Evolutionary conservation across 2,888 invertebrate genomes (phyloP).

Genomic region (Sinodicranocentrus sp.): DNA sequence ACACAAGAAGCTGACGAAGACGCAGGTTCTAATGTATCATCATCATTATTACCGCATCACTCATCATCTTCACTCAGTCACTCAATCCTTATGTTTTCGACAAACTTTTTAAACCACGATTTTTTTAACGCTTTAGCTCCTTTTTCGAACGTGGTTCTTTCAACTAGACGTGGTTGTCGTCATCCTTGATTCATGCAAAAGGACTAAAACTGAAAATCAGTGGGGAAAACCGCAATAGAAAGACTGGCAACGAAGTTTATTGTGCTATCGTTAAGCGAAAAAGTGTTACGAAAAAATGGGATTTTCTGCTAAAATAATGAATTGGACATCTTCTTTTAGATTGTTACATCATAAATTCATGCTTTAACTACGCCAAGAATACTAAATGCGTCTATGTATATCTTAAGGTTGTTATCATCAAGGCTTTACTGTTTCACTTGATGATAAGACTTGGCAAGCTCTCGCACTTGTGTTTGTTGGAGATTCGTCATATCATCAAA

Average conservation of each 20-base stretch:
- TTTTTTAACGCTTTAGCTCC: neutral
- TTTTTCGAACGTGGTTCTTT: too few species aligned
- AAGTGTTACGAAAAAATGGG: conserved; percentile 34
- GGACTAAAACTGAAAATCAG: conserved; percentile 20
- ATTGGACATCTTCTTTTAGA: conserved; percentile 26
- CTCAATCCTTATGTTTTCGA: conserved; percentile 22
- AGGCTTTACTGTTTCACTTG: too few species aligned
- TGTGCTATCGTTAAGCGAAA: conserved; percentile 26
- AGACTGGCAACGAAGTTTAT: conserved; percentile 43
- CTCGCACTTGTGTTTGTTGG: too few species aligned
- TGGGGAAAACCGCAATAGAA: conserved; percentile 53
- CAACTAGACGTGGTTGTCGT: too few species aligned
- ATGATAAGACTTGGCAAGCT: too few species aligned
- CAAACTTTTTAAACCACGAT: conserved; percentile 36
- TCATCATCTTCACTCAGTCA: conserved; percentile 40
- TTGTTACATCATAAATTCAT: conserved; percentile 53
- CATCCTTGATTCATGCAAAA: neutral
- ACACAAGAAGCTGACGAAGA: conserved; percentile 27
- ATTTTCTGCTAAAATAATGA: conserved; percentile 19
- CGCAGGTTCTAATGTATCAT: conserved; percentile 8
- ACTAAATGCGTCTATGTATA: neutral
- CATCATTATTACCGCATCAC: conserved; percentile 5
- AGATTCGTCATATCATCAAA: too few species aligned
- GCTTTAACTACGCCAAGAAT: conserved; percentile 5
- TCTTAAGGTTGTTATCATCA: too few species aligned